Evolutionary conservation across 2,888 invertebrate genomes (phyloP).

Genomic region (Bombyx huttoni): DNA sequence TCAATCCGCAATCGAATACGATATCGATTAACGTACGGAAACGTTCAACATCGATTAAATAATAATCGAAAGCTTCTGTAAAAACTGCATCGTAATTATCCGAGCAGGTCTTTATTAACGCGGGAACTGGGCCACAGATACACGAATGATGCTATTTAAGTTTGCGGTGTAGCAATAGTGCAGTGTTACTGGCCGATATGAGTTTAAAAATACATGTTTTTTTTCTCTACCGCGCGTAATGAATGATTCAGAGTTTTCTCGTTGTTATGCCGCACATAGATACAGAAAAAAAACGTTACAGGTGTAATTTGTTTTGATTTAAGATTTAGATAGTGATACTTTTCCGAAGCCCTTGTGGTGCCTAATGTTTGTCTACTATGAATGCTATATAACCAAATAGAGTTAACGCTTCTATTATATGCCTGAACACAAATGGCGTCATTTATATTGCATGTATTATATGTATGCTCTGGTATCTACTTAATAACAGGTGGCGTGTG

Average conservation of each 20-base stretch:
- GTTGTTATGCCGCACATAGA: not conserved
- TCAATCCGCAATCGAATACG: not conserved
- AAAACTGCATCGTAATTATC: constrained; percentile 2
- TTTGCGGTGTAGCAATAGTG: not conserved
- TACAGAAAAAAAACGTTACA: too few relatives aligned
- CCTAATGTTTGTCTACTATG: too few relatives aligned
- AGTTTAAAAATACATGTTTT: not conserved
- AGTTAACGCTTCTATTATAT: too few relatives aligned
- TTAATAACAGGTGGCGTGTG: too few relatives aligned
- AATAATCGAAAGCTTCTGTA: not conserved
- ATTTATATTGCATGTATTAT: too few relatives aligned
- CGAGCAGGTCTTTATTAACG: constrained; percentile 1
- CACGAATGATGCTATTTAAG: constrained; percentile 4
- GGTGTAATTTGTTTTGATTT: too few relatives aligned
- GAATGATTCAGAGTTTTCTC: not conserved
- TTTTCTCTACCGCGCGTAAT: not conserved
- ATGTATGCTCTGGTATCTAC: too few relatives aligned
- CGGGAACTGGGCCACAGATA: constrained; percentile 14
- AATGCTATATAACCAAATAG: too few relatives aligned
- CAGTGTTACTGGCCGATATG: not conserved
- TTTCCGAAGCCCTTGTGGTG: too few relatives aligned
- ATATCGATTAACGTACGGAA: not conserved
- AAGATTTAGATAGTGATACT: too few relatives aligned
- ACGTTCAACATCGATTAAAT: not conserved
- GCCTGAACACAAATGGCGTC: too few relatives aligned